Percentiles rank a stretch among this genome's conserved stretches.
These are phyloP conservation scores for Glyptemys insculpta DNA, from an alignment of 2,797 vertebrate species.

Conservation along the genomic window DNA sequence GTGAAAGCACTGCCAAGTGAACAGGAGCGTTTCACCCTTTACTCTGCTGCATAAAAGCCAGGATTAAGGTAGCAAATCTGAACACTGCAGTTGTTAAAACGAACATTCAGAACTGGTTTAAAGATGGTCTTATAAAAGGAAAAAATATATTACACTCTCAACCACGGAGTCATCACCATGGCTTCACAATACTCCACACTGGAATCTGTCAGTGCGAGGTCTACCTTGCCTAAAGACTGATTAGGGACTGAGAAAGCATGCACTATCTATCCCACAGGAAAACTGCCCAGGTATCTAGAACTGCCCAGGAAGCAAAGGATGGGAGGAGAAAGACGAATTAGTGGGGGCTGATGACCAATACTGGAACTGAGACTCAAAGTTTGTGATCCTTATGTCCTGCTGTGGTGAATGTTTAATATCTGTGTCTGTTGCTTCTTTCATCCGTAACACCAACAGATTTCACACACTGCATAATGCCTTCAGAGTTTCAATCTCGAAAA, in stretches of 20 bases:
- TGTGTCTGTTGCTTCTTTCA: background rate
- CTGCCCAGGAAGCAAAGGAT: background rate
- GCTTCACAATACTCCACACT: background rate
- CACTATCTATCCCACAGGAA: conserved; percentile 21
- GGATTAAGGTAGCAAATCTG: background rate
- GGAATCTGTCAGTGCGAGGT: conserved; percentile 38
- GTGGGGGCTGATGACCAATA: background rate
- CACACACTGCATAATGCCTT: conserved; percentile 23
- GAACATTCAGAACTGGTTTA: background rate
- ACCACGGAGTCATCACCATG: background rate
- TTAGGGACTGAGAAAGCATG: background rate
- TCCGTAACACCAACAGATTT: conserved; percentile 59
- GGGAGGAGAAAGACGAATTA: background rate
- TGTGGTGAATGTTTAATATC: conserved; percentile 63
- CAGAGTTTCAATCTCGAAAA: conserved; percentile 50
- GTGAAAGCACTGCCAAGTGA: background rate
- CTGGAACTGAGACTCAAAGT: conserved; percentile 26
- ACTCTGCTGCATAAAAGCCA: background rate
- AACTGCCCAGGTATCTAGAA: conserved; percentile 27
- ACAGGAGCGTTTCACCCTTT: background rate
- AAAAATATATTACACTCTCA: background rate
- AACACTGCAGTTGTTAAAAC: background rate
- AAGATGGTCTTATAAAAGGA: background rate
- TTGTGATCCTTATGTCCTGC: conserved; percentile 38
- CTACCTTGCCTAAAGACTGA: conserved; percentile 44